Evolutionary conservation across 2,113 vertebrate genomes (phyloP).

Genomic region (Cettia cetti): DNA sequence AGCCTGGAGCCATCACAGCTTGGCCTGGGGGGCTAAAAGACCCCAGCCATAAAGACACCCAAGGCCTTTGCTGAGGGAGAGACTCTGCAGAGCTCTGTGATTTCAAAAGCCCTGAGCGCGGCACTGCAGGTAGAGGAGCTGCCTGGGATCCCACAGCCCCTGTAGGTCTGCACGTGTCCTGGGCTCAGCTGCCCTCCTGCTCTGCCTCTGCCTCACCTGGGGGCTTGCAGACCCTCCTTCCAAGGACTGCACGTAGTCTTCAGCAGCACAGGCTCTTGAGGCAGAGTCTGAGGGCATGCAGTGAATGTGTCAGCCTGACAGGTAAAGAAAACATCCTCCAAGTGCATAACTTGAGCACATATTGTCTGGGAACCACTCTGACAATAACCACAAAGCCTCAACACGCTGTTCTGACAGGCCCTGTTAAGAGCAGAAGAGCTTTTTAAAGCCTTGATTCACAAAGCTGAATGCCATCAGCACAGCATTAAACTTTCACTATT

Average conservation of each 20-base stretch:
- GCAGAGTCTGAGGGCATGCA: neutral
- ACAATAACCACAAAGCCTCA: neutral
- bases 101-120: neutral
- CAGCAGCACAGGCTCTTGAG: neutral
- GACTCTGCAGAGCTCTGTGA: neutral
- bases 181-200: neutral
- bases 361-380: neutral
- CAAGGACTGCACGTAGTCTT: neutral
- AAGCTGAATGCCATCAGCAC: neutral
- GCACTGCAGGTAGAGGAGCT: neutral
- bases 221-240: neutral
- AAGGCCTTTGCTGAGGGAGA: neutral
- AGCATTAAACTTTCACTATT: neutral
- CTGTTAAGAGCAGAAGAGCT: neutral
- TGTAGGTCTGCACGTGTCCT: fast-evolving
- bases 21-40: neutral
- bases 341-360: neutral
- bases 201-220: neutral
- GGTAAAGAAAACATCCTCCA: neutral
- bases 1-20: neutral
- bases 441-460: constrained; percentile 21
- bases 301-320: neutral
- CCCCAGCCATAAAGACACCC: neutral
- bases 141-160: neutral
- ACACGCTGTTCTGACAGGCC: neutral